phyloP scores from a whole-genome alignment of 2,797 vertebrate species.

The Notamacropus eugenii region DNA sequence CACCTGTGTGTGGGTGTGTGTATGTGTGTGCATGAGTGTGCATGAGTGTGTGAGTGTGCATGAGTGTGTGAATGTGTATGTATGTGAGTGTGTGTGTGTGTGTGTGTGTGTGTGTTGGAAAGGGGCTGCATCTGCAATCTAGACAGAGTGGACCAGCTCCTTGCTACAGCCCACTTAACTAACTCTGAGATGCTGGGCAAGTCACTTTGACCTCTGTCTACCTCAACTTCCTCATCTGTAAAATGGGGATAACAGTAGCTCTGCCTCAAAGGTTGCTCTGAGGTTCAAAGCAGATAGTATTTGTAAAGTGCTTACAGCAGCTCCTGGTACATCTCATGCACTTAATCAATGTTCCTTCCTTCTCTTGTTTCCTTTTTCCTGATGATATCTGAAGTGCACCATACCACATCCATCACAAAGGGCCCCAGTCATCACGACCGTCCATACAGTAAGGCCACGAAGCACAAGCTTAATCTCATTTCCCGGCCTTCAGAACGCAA shows the following conservation, averaged over 20 bases:
- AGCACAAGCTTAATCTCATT: neutral
- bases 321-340: accelerated
- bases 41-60: too few species aligned
- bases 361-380: neutral
- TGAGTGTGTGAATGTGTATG: too few species aligned
- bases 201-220: neutral
- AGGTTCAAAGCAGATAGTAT: neutral
- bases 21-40: neutral
- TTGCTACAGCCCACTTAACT: neutral
- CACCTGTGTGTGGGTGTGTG: neutral
- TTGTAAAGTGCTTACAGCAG: neutral
- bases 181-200: neutral
- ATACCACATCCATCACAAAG: neutral
- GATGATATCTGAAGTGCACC: neutral
- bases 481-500: neutral
- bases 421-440: neutral
- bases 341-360: neutral
- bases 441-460: neutral
- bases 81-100: too few species aligned
- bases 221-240: neutral
- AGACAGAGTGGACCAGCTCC: neutral
- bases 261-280: neutral
- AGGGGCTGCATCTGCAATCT: neutral
- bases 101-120: neutral
- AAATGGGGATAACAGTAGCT: neutral